Conservation (phyloP, 2,888 invertebrate species). For the Craniophora ligustri region DNA sequence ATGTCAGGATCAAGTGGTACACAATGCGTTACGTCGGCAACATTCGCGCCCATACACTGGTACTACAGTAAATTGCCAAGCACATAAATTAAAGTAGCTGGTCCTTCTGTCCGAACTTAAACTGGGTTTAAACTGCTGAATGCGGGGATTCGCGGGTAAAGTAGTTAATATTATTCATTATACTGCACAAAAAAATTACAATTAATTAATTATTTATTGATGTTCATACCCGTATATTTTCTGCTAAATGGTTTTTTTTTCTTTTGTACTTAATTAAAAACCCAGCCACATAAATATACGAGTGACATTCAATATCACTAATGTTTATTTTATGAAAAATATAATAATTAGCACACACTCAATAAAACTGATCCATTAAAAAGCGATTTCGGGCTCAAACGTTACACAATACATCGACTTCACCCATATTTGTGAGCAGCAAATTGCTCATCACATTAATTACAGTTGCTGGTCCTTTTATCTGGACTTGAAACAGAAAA, state of each 20-base stretch:
- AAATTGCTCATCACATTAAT: background rate
- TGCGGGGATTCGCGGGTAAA: too few species aligned
- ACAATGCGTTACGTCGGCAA: constrained; percentile 7
- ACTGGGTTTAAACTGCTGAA: background rate
- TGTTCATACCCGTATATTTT: too few species aligned
- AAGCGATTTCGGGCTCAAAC: background rate
- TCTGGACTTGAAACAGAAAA: background rate
- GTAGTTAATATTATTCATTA: background rate
- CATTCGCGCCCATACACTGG: background rate
- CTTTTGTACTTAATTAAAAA: too few species aligned
- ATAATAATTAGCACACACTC: background rate
- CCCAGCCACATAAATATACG: too few species aligned
- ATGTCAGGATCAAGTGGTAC: constrained; percentile 14
- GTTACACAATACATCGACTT: background rate
- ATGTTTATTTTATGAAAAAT: too few species aligned
- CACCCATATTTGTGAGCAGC: background rate
- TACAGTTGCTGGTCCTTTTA: background rate
- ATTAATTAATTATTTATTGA: too few species aligned
- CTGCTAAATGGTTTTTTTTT: too few species aligned
- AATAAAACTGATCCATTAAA: background rate
- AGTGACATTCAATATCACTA: too few species aligned
- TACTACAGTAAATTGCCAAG: background rate
- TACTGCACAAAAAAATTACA: background rate
- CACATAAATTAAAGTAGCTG: background rate
- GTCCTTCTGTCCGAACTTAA: background rate